These are phyloP conservation scores for Eugnorisma glareosa DNA, from an alignment of 2,888 invertebrate species.

Conservation along the genomic window DNA sequence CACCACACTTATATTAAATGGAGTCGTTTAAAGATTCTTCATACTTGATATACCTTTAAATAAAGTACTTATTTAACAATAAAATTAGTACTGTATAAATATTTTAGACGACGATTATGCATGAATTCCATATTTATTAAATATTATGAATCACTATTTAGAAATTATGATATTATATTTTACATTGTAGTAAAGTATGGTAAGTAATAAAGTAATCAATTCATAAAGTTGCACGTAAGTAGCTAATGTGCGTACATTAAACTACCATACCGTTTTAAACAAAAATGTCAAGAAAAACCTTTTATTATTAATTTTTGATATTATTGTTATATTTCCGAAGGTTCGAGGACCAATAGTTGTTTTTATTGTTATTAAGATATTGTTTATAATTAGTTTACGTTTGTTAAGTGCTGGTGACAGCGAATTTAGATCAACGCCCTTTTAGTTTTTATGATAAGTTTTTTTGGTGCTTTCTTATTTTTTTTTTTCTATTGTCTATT, in stretches of 20 bases:
- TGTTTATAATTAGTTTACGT: constrained; percentile 29
- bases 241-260: constrained; percentile 31
- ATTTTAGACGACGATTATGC: constrained; percentile 48
- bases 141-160: constrained; percentile 48
- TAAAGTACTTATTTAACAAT: constrained; percentile 82
- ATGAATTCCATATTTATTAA: constrained; percentile 44
- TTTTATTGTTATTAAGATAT: constrained; percentile 53
- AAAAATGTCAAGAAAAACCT: constrained; percentile 31
- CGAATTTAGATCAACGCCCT: constrained; percentile 16
- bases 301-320: constrained; percentile 51
- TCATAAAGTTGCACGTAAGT: constrained; percentile 27
- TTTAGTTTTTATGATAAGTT: constrained; percentile 22
- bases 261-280: not conserved
- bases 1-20: constrained; percentile 71
- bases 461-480: constrained; percentile 47
- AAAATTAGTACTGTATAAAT: constrained; percentile 56
- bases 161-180: constrained; percentile 37
- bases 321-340: constrained; percentile 60
- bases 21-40: constrained; percentile 63
- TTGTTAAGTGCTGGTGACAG: constrained; percentile 19
- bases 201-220: constrained; percentile 17
- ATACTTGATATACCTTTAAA: constrained; percentile 77
- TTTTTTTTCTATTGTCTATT: constrained; percentile 57
- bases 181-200: constrained; percentile 27
- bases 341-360: constrained; percentile 66